phyloP scores from a whole-genome alignment of 2,888 invertebrate species.

The Philereme vetulata region DNA sequence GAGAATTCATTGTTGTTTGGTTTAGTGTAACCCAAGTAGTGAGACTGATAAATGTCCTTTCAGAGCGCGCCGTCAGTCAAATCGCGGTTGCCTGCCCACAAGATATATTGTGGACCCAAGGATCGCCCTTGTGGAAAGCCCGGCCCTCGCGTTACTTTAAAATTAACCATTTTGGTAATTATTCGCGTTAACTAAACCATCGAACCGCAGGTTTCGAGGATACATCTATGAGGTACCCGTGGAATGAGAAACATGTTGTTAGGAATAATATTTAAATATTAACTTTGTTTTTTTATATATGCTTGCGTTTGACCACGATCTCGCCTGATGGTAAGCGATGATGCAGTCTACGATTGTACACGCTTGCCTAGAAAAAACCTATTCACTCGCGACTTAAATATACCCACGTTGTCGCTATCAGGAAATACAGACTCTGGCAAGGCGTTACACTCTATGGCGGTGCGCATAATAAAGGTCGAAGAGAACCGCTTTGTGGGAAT shows the following conservation, averaged over 20 bases:
- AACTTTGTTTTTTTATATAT: too few species aligned
- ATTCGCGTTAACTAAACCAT: slow-evolving; percentile 48
- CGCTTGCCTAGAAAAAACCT: too few species aligned
- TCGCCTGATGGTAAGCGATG: too few species aligned
- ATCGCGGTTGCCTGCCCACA: slow-evolving; percentile 82
- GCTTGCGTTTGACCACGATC: too few species aligned
- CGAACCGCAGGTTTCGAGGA: slow-evolving; percentile 29
- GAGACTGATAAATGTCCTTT: slow-evolving; percentile 83
- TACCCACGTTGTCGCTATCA: too few species aligned
- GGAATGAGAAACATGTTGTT: neutral
- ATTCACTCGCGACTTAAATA: too few species aligned
- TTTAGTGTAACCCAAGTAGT: slow-evolving; percentile 80
- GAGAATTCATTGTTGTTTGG: slow-evolving; percentile 83
- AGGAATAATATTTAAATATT: too few species aligned
- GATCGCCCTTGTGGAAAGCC: slow-evolving; percentile 71
- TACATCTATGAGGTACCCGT: slow-evolving; percentile 20
- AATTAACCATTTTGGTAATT: slow-evolving; percentile 71
- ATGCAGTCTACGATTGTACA: too few species aligned
- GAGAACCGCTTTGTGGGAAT: too few species aligned
- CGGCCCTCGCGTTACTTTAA: slow-evolving; percentile 68
- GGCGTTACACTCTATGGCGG: too few species aligned
- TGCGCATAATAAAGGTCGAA: too few species aligned
- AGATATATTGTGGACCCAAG: slow-evolving; percentile 82
- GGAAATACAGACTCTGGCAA: too few species aligned
- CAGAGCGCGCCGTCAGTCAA: slow-evolving; percentile 82